phyloP scores from a whole-genome alignment of 2,888 invertebrate genomes.

The Agrilus biguttatus region DNA sequence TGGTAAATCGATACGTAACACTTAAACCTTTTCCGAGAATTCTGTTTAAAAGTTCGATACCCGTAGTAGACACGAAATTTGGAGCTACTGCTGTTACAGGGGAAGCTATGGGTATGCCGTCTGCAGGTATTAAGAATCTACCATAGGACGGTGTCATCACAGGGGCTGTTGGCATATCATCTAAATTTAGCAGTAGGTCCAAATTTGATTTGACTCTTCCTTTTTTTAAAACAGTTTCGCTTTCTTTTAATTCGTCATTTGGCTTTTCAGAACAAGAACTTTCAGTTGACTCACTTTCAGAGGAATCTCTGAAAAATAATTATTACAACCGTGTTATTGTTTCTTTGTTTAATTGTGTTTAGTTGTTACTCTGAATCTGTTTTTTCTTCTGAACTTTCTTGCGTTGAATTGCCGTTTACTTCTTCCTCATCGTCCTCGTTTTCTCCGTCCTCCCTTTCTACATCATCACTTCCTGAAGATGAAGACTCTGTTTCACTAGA shows the following conservation, averaged over 20 bases:
- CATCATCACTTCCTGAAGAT: constrained; percentile 4
- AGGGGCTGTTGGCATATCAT: constrained; percentile 51
- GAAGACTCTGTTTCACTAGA: constrained; percentile 3
- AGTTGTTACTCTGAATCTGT: constrained; percentile 28
- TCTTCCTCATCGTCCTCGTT: constrained; percentile 14
- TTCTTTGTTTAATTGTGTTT: constrained; percentile 13
- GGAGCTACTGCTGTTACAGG: constrained; percentile 45
- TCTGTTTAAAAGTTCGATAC: constrained; percentile 53
- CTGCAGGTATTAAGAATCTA: constrained; percentile 53
- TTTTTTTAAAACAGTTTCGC: constrained; percentile 15
- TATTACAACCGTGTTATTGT: too few relatives aligned
- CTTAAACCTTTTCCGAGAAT: constrained; percentile 55
- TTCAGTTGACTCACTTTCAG: too few relatives aligned
- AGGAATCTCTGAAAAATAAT: too few relatives aligned
- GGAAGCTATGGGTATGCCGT: constrained; percentile 16
- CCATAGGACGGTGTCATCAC: constrained; percentile 74
- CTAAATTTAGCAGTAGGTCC: constrained; percentile 70
- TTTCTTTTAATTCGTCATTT: constrained; percentile 10
- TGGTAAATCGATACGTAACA: constrained; percentile 52
- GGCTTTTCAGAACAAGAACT: constrained; percentile 1
- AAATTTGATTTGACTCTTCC: constrained; percentile 50
- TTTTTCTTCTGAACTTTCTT: constrained; percentile 10
- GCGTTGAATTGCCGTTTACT: constrained; percentile 13
- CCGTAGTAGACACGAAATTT: constrained; percentile 41
- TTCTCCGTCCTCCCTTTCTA: constrained; percentile 28